phyloP scores from a whole-genome alignment of 2,888 invertebrate species.

The Abscondita cerata region DNA sequence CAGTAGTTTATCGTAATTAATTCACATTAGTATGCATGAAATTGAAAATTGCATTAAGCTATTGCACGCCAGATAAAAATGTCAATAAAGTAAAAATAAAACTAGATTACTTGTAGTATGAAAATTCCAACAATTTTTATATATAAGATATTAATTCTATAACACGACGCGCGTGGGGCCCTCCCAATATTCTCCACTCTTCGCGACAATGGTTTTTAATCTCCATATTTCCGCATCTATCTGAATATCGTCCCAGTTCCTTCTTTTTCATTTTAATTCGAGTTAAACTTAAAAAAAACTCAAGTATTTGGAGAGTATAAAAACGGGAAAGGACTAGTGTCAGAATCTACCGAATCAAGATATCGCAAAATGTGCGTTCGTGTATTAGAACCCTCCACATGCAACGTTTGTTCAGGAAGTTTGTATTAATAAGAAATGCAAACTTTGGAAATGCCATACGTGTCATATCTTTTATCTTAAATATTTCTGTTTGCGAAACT shows the following conservation, averaged over 20 bases:
- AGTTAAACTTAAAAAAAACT: slow-evolving; percentile 13
- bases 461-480: slow-evolving; percentile 35
- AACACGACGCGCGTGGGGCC: slow-evolving; percentile 25
- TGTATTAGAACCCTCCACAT: slow-evolving; percentile 27
- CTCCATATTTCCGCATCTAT: slow-evolving; percentile 36
- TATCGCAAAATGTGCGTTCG: slow-evolving; percentile 34
- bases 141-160: slow-evolving; percentile 30
- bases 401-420: slow-evolving; percentile 34
- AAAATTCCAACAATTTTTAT: slow-evolving; percentile 29
- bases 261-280: slow-evolving; percentile 33
- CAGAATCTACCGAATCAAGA: slow-evolving; percentile 18
- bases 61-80: too few species aligned
- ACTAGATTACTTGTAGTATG: not conserved
- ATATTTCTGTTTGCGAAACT: slow-evolving; percentile 27
- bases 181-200: slow-evolving; percentile 24
- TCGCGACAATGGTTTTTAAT: slow-evolving; percentile 35
- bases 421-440: slow-evolving; percentile 42
- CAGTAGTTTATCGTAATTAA: too few species aligned
- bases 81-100: too few species aligned
- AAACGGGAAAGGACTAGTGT: slow-evolving; percentile 5
- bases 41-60: too few species aligned
- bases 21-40: too few species aligned
- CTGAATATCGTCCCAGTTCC: slow-evolving; percentile 31
- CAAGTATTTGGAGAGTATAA: not conserved
- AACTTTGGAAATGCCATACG: slow-evolving; percentile 38